Evolutionary conservation across 2,113 vertebrate genomes (phyloP).

Genomic region (Rhinopomastus cyanomelas): DNA sequence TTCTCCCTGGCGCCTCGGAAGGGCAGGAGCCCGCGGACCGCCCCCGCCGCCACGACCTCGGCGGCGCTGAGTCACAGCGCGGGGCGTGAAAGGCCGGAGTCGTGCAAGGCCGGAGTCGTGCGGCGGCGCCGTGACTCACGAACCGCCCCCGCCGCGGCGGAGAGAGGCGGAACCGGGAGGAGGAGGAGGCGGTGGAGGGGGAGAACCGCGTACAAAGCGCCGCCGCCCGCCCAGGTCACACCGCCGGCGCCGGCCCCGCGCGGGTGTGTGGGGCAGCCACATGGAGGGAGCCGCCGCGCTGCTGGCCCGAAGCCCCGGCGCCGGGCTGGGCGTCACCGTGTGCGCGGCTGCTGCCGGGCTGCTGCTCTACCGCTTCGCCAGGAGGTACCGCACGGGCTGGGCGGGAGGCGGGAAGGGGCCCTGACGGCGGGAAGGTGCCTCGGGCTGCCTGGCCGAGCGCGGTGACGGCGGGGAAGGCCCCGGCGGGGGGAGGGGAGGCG

Average conservation of each 20-base stretch:
- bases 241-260: neutral
- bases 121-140: conserved; percentile 4
- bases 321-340: conserved; percentile 81
- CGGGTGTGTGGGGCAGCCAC: neutral
- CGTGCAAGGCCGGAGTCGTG: too few relatives aligned
- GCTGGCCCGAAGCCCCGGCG: conserved; percentile 68
- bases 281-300: conserved; percentile 83
- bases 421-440: neutral
- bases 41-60: conserved; percentile 26
- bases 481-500: neutral
- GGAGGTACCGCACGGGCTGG: conserved; percentile 76
- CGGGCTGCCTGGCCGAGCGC: neutral
- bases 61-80: conserved; percentile 7
- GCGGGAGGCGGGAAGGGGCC: neutral
- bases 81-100: too few relatives aligned
- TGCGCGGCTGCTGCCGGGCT: conserved; percentile 83
- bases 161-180: conserved; percentile 22
- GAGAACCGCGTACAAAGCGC: conserved; percentile 60
- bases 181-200: neutral
- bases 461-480: neutral
- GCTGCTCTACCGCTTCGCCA: conserved; percentile 82
- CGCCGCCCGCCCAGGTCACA: conserved; percentile 55
- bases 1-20: neutral
- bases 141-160: neutral
- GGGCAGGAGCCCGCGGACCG: neutral